phyloP scores from a whole-genome alignment of 2,797 vertebrate species.

The Discoglossus pictus region DNA sequence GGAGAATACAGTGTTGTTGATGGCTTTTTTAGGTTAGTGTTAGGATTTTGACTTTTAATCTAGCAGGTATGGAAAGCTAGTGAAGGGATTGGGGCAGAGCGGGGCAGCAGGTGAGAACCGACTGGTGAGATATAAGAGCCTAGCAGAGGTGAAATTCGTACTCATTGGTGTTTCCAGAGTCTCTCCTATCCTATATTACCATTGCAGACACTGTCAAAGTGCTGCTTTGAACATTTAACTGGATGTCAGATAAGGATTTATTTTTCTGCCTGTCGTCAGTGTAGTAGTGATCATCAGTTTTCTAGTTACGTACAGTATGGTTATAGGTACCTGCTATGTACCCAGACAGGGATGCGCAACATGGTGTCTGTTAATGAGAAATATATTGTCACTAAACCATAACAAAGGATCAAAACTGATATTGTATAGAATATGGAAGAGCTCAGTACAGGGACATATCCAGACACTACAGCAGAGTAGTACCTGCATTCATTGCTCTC shows the following conservation, averaged over 20 bases:
- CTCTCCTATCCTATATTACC: too few species aligned
- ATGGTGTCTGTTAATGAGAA: slow-evolving; percentile 42
- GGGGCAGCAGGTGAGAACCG: too few species aligned
- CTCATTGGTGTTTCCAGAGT: too few species aligned
- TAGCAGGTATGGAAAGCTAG: too few species aligned
- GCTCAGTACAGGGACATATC: background rate
- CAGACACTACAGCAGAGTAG: background rate
- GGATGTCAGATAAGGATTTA: slow-evolving; percentile 25
- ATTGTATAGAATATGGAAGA: background rate
- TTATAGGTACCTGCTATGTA: slow-evolving; percentile 33
- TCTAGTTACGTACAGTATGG: background rate
- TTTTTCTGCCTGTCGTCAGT: slow-evolving; percentile 27
- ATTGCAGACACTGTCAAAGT: slow-evolving; percentile 2
- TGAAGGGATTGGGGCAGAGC: too few species aligned
- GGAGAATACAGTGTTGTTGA: too few species aligned
- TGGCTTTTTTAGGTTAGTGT: too few species aligned
- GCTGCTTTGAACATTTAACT: slow-evolving; percentile 13
- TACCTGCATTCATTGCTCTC: background rate
- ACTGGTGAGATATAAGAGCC: too few species aligned
- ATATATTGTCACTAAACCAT: slow-evolving; percentile 33
- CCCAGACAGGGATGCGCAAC: slow-evolving; percentile 1
- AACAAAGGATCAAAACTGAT: slow-evolving; percentile 1
- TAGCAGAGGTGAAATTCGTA: too few species aligned
- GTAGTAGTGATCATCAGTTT: slow-evolving; percentile 10
- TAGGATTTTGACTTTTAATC: too few species aligned